Base-by-base conservation (phyloP, 1,140 invertebrate genomes). In the Spodoptera litura region DNA sequence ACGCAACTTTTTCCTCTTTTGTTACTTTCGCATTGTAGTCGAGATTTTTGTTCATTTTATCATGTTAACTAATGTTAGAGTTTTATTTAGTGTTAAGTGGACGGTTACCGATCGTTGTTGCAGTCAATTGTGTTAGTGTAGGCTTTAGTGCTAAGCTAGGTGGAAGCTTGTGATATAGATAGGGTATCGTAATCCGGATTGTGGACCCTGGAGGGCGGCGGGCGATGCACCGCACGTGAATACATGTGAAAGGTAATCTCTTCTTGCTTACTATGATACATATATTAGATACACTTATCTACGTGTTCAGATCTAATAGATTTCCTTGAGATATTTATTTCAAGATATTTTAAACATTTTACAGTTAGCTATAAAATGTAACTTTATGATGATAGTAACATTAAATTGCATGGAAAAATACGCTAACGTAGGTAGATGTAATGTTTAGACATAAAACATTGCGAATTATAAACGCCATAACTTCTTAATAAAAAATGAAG, bases 11-110 rank as follows among this genome's bases (percentile, higher is more conserved):
- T 78, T 58, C 62, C 51, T 61, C 74, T 77, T 77, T 77, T 77
- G 74, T 77, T 77, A 79, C 70, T 87, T 88, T 87, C 76, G 87
- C 87, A 85, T 90, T 71, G 84, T 88, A 90, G 85, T 88, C 83
- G 84, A 92, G 85, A 91, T 91, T 89, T 88, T 90, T 85, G 58
- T 88, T 85, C 83, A 81, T 83, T 85, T 90, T 89, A 88, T 91
- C 83, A 89, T 91, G 91, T 93, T 94, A 93, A 93, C 86, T 93
- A 92, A 90, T 94, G 89, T 91, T 92, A 93, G 87, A 92, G 81
- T 91, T 93, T 93, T 94, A 93, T 93, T 91, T 91, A 90, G 89
- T 85, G 86, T 89, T 88, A 90, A 89, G 85, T 86, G 88, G 86
- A 88, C 82, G 78, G 90, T 92, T 94, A 93, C 90, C 89, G 87